Evolutionary conservation across 2,113 vertebrate species (phyloP).

Genomic region (Gulo gulo): DNA sequence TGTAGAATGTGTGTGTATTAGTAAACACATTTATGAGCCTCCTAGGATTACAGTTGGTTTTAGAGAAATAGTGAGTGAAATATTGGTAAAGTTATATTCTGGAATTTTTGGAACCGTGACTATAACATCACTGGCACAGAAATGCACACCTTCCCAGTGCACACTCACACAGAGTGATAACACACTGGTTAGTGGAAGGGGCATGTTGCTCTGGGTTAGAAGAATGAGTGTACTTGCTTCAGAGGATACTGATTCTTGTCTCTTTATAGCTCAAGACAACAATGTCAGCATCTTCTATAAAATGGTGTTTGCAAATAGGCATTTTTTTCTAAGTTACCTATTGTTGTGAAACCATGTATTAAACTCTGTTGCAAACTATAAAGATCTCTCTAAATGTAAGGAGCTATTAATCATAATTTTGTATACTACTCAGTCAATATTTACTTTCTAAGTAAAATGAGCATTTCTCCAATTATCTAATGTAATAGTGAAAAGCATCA

Average conservation of each 20-base stretch:
- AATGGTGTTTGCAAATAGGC: background rate
- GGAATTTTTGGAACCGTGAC: conserved; percentile 30
- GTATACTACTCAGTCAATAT: background rate
- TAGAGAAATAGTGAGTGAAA: conserved; percentile 52
- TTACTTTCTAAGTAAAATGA: background rate
- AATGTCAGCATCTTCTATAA: background rate
- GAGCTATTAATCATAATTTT: background rate
- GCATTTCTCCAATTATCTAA: background rate
- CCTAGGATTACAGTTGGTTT: background rate
- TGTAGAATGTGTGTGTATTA: conserved; percentile 57
- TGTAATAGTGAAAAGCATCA: background rate
- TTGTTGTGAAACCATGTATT: background rate
- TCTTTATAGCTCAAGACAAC: background rate
- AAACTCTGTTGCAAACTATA: background rate
- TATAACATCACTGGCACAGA: background rate
- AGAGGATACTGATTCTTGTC: background rate
- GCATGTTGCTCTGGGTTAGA: background rate
- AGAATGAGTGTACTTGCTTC: background rate
- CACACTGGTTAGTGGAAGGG: background rate
- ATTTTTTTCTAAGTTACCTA: background rate
- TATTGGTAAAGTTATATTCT: conserved; percentile 47
- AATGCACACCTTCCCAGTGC: background rate
- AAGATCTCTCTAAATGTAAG: background rate
- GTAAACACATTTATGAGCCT: conserved; percentile 44
- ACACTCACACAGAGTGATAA: background rate